Conservation (phyloP, 1,140 invertebrate genomes). For the Ridgeia piscesae region DNA sequence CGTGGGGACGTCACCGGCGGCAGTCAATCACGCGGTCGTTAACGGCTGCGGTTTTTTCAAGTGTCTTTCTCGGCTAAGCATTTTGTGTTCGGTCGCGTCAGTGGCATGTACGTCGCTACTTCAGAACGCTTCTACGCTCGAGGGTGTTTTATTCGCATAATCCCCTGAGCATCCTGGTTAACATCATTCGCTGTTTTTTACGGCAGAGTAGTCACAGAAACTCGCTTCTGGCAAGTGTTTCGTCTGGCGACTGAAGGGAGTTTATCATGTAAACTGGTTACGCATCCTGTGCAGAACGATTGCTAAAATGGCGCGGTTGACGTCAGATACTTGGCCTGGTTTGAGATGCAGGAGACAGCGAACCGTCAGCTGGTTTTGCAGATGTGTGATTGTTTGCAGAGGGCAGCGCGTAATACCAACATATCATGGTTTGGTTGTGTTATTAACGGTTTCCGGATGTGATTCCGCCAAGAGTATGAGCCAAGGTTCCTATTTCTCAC, state of each 20-base stretch:
- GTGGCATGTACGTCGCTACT: background rate
- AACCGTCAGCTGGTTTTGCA: background rate
- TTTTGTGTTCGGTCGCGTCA: background rate
- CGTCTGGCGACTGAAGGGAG: background rate
- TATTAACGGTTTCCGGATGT: background rate
- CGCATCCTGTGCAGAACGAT: background rate
- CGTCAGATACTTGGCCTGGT: background rate
- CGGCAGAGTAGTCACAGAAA: background rate
- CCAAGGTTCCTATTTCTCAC: background rate
- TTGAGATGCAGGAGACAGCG: background rate
- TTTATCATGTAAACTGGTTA: background rate
- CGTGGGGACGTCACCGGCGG: background rate
- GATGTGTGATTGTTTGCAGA: background rate
- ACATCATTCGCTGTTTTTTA: background rate
- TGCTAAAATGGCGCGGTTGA: background rate
- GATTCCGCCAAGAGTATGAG: background rate
- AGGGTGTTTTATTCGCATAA: background rate
- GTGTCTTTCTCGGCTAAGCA: background rate
- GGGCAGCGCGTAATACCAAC: background rate
- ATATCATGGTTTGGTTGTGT: background rate
- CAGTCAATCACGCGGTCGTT: background rate
- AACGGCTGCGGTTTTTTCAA: background rate
- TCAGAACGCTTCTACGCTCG: background rate
- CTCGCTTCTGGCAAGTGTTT: background rate
- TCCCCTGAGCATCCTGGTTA: background rate